Evolutionary conservation across 2,888 invertebrate species (phyloP).

Genomic region (Spilosoma lubricipeda): DNA sequence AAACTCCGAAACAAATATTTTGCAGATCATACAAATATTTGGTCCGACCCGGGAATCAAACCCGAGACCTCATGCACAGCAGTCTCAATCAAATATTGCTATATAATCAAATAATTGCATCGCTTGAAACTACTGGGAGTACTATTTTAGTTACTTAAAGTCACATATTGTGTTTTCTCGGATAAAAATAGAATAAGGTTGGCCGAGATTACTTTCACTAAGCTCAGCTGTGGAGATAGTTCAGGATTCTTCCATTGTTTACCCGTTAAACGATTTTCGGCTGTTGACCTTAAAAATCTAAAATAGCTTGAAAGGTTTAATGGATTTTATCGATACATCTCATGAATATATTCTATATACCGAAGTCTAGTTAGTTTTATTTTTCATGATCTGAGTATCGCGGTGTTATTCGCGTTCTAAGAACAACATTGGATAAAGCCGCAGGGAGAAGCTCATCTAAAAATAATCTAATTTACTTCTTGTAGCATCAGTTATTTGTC

Average conservation of each 20-base stretch:
- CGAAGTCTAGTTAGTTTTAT: not conserved
- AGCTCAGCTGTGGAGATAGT: not conserved
- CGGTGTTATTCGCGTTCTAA: no score
- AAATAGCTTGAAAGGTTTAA: not conserved
- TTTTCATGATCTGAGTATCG: no score
- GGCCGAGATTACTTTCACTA: constrained; percentile 26
- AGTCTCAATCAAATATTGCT: no score
- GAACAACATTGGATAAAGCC: no score
- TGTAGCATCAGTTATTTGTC: no score
- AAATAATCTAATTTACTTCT: no score
- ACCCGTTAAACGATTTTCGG: not conserved
- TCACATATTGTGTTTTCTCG: not conserved
- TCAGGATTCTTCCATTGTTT: constrained; percentile 10
- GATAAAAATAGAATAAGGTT: not conserved
- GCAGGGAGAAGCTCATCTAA: no score
- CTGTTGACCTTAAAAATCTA: not conserved
- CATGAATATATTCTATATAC: not conserved
- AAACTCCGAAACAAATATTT: no score
- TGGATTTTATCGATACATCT: not conserved
- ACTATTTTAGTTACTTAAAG: not conserved
- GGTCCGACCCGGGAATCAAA: no score
- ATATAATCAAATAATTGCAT: not conserved
- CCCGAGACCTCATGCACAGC: no score
- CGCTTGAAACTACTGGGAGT: not conserved
- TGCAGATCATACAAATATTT: no score